phyloP scores from a whole-genome alignment of 2,113 vertebrate genomes.

The Oreotragus oreotragus region DNA sequence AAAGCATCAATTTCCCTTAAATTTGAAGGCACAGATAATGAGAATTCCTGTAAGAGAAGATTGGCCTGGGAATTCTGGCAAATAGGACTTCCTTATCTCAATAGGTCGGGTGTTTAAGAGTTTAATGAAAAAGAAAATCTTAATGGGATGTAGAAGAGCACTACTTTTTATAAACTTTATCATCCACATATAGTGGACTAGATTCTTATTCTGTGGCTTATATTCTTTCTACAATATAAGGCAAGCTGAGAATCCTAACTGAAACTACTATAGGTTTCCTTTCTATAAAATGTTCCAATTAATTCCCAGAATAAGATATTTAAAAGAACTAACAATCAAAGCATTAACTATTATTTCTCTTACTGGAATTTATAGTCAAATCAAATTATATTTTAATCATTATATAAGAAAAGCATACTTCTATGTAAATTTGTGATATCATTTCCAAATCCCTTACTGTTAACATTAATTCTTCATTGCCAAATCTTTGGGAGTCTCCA shows the following conservation, averaged over 20 bases:
- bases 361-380: conserved; percentile 64
- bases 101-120: background rate
- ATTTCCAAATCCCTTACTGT: conserved; percentile 23
- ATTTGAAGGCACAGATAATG: conserved; percentile 44
- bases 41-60: conserved; percentile 75
- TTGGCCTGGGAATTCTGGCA: background rate
- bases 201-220: conserved; percentile 53
- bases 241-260: conserved; percentile 56
- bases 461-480: background rate
- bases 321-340: conserved; percentile 38
- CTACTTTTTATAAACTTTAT: background rate
- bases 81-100: background rate
- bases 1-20: conserved; percentile 33
- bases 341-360: conserved; percentile 59
- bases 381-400: conserved; percentile 35
- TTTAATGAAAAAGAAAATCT: background rate
- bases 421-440: background rate
- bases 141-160: background rate
- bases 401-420: background rate
- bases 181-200: conserved; percentile 65
- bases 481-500: conserved; percentile 29
- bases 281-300: conserved; percentile 31
- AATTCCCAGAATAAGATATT: conserved; percentile 27
- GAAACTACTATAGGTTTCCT: background rate
- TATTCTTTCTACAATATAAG: conserved; percentile 64